Evolutionary conservation across 2,888 invertebrate genomes (phyloP).

Genomic region (Tribolium freemani): DNA sequence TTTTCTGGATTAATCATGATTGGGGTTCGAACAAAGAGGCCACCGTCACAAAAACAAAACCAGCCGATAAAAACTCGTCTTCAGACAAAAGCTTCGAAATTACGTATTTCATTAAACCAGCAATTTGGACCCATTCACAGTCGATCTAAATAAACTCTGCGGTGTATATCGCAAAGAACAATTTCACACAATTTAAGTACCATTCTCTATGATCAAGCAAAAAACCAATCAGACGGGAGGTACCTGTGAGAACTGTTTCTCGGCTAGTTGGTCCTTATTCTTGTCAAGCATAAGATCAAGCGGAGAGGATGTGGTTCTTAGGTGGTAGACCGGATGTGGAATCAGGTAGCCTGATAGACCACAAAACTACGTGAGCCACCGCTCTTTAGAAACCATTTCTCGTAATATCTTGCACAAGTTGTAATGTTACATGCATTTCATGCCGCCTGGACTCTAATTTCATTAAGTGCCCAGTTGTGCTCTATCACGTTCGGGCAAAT

Average conservation of each 20-base stretch:
- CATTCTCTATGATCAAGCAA: conserved; percentile 51
- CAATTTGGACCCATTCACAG: conserved; percentile 47
- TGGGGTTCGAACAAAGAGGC: conserved; percentile 27
- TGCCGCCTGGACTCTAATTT: conserved; percentile 27
- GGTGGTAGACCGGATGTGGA: conserved; percentile 66
- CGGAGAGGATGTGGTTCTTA: conserved; percentile 61
- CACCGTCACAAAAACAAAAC: conserved; percentile 44
- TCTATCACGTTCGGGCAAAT: conserved; percentile 14
- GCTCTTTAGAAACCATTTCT: conserved; percentile 49
- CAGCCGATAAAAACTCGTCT: conserved; percentile 37
- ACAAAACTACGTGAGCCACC: conserved; percentile 64
- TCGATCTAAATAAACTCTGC: conserved; percentile 52
- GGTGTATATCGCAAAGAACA: conserved; percentile 55
- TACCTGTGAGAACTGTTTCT: conserved; percentile 60
- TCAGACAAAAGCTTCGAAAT: conserved; percentile 42
- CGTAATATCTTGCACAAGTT: conserved; percentile 35
- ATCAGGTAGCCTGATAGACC: conserved; percentile 66
- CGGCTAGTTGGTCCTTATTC: conserved; percentile 51
- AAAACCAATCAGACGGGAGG: conserved; percentile 57
- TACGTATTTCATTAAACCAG: conserved; percentile 45
- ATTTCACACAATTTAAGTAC: conserved; percentile 62
- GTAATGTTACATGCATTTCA: conserved; percentile 32
- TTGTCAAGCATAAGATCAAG: conserved; percentile 49
- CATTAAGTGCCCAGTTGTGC: conserved; percentile 20
- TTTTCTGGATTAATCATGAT: conserved; percentile 34